phyloP scores from a whole-genome alignment of 2,888 invertebrate genomes.

The Sinohyriopsis cumingii region DNA sequence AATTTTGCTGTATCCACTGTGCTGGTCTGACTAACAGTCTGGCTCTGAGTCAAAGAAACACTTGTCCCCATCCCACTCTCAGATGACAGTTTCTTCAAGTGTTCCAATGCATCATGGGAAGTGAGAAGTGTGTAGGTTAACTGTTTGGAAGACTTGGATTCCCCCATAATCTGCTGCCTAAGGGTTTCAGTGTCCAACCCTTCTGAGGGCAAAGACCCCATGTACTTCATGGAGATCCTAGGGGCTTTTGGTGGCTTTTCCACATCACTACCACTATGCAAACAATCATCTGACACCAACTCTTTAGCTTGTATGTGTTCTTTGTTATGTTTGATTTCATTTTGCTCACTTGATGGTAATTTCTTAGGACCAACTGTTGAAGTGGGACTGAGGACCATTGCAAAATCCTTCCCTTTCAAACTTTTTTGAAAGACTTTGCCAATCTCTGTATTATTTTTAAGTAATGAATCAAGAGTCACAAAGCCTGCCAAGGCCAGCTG shows the following conservation, averaged over 20 bases:
- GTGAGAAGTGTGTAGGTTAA: constrained; percentile 33
- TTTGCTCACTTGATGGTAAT: too few species aligned
- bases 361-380: too few species aligned
- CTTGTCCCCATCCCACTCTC: constrained; percentile 16
- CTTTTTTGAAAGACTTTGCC: constrained; percentile 35
- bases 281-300: constrained; percentile 21
- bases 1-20: too few species aligned
- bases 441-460: constrained; percentile 33
- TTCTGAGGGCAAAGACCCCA: constrained; percentile 39
- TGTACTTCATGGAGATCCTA: constrained; percentile 41
- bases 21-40: too few species aligned
- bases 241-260: constrained; percentile 18
- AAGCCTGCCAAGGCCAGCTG: constrained; percentile 39
- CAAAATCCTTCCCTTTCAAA: constrained; percentile 14
- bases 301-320: too few species aligned
- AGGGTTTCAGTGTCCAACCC: constrained; percentile 31
- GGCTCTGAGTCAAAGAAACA: too few species aligned
- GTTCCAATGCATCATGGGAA: constrained; percentile 27
- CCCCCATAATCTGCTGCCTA: constrained; percentile 27
- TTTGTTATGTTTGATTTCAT: too few species aligned
- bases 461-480: constrained; percentile 40
- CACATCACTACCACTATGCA: constrained; percentile 28
- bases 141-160: constrained; percentile 21
- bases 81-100: constrained; percentile 10
- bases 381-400: too few species aligned